phyloP scores from a whole-genome alignment of 2,113 vertebrate genomes.

The Scopus umbretta region DNA sequence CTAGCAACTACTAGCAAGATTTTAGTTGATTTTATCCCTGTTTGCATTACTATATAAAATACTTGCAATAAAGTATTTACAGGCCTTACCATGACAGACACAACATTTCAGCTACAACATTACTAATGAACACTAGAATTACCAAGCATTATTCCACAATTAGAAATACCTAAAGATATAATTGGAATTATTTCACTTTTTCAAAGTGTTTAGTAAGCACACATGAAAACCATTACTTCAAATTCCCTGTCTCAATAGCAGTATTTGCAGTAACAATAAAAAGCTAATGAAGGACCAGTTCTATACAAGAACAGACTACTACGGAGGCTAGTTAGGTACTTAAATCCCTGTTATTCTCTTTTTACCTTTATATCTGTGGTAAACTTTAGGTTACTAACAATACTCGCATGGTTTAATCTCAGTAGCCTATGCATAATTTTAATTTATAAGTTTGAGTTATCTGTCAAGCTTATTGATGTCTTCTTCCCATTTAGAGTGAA shows the following conservation, averaged over 20 bases:
- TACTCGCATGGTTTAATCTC: accelerated
- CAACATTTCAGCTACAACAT: background rate
- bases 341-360: background rate
- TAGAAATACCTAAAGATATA: background rate
- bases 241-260: background rate
- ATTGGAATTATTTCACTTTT: background rate
- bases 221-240: background rate
- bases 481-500: background rate
- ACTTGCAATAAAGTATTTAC: background rate
- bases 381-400: background rate
- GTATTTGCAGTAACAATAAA: background rate
- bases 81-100: background rate
- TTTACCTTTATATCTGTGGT: background rate
- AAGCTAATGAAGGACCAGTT: background rate
- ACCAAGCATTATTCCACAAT: background rate
- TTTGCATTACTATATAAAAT: background rate
- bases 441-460: background rate
- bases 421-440: background rate
- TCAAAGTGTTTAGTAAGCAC: background rate
- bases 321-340: background rate
- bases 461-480: background rate
- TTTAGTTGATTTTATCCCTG: background rate
- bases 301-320: background rate
- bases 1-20: background rate
- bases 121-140: background rate